phyloP scores from a whole-genome alignment of 2,888 invertebrate genomes.

The Imbricaverruca yamaguchii region DNA sequence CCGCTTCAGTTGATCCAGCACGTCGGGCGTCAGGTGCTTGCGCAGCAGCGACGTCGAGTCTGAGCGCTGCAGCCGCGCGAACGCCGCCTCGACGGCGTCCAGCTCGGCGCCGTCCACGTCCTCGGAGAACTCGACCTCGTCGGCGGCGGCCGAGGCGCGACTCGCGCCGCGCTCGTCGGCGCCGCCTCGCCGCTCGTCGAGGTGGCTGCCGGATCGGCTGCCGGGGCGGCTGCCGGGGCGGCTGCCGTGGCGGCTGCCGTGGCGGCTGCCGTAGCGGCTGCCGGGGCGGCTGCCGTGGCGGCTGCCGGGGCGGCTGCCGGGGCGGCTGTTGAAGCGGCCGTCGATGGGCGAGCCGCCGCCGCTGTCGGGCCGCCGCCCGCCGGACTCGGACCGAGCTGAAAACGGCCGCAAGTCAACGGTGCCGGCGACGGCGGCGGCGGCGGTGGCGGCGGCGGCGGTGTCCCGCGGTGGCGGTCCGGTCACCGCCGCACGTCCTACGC shows the following conservation, averaged over 20 bases:
- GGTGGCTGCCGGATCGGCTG: too few species aligned
- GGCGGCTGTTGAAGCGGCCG: too few species aligned
- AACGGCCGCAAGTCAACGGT: not conserved
- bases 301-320: too few species aligned
- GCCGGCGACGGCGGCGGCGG: not conserved
- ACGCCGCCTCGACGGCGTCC: slow-evolving; percentile 28
- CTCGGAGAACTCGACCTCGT: slow-evolving; percentile 31
- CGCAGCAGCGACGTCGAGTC: slow-evolving; percentile 48
- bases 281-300: too few species aligned
- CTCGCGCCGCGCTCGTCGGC: not conserved
- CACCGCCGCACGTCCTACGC: too few species aligned
- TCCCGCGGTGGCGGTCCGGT: not conserved
- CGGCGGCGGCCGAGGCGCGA: slow-evolving; percentile 28
- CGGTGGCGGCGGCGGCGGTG: not conserved
- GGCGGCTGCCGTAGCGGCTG: too few species aligned
- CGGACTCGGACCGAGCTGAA: not conserved
- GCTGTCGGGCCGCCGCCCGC: not conserved
- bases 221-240: too few species aligned
- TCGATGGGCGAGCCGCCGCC: not conserved
- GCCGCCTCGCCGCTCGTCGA: not conserved
- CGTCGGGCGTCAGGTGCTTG: slow-evolving; percentile 62
- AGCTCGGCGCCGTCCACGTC: slow-evolving; percentile 25
- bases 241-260: too few species aligned
- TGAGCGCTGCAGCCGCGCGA: slow-evolving; percentile 26
- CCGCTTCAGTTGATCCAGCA: slow-evolving; percentile 65